Base-by-base conservation (phyloP, 2,888 invertebrate species). In the Troilus luridus region DNA sequence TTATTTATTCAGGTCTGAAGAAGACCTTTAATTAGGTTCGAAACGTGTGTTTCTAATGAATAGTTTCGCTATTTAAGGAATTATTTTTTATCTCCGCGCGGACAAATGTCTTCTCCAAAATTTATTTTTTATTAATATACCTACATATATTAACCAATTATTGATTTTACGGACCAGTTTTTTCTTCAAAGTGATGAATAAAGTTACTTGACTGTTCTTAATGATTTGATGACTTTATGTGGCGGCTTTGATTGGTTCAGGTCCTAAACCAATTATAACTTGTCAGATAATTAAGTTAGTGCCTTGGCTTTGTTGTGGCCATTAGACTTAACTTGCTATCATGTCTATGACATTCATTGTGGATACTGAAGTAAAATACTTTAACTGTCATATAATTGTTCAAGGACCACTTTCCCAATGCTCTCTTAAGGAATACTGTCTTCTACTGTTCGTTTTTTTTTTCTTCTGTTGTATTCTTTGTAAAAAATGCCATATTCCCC, bases 191-290 rank as follows among this genome's bases (percentile, higher is more conserved):
- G 27, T 19, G 14, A 6, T 77, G 72, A 77, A 41, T 77, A 41
- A 27, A 27, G 72, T 77, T 77, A 17, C 17, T 41, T 0, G 19
- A 27, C 41, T 19, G 72, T 17, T 27, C 12, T 17, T 14, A 67
- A 67, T 5, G 27, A 77, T 77, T 77, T 77, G 72, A 77, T 77
- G 72, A 77, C 72, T 77, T 77, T 17, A 41, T 77, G 41, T 77
- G 72, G 72, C 41, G 72, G 72, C 72, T 77, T 77, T 77, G 72
- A 72, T 72, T 72, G 27, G 27, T 77, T 77, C 72, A 77, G 19
- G 27, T 41, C 41, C 41, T 24, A 77, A 41, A 17, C 8, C 41
- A 77, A 77, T 77, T 77, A 77, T 77, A 77, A 77, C 72, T 77
- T 77, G 27, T 77, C 19, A 17, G 72, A 77, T 77, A 41, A 77